phyloP scores from a whole-genome alignment of 64 coral and sea anemone species.

The Montipora sp. region DNA sequence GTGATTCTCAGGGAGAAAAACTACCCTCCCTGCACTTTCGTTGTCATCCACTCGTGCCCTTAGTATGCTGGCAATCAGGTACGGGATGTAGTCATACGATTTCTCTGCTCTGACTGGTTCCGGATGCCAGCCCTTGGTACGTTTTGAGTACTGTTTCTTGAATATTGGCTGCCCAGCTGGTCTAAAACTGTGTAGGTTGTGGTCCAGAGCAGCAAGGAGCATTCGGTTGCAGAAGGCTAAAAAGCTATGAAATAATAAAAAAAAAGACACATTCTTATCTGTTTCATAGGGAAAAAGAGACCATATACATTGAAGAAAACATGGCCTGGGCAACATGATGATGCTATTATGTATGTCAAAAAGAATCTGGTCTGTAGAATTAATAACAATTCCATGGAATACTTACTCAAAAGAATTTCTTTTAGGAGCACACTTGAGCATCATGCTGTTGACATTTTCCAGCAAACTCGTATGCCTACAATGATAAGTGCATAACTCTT shows the following conservation, averaged over 20 bases:
- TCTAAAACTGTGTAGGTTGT: constrained; percentile 3
- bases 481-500: no score
- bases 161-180: not conserved
- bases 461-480: no score
- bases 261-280: not conserved
- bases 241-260: not conserved
- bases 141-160: constrained; percentile 19
- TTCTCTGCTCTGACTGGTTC: constrained; percentile 1
- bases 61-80: constrained; percentile 13
- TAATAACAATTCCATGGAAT: not conserved
- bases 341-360: not conserved
- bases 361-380: not conserved
- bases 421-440: no score
- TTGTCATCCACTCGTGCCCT: not conserved
- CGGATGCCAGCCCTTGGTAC: constrained; percentile 18
- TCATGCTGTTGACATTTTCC: no score
- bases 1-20: not conserved
- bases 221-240: not conserved
- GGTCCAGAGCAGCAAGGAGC: not conserved
- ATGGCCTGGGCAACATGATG: not conserved
- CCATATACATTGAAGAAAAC: not conserved
- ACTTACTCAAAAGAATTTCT: no score
- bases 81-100: not conserved
- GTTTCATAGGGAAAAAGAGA: not conserved
- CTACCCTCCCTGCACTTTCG: not conserved